phyloP scores from a whole-genome alignment of 2,888 invertebrate genomes.

The Ectobius pallidus region DNA sequence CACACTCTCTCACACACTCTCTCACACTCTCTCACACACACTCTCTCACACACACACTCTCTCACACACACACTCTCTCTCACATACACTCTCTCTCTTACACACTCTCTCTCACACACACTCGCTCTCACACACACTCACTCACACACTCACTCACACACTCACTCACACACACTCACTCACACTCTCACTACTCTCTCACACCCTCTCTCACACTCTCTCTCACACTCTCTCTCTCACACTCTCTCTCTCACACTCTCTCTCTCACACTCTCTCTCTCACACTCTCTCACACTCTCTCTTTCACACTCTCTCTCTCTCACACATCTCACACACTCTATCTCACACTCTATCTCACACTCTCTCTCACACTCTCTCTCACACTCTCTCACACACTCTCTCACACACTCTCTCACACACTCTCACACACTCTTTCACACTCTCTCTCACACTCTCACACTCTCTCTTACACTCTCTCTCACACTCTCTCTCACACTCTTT shows the following conservation, averaged over 20 bases:
- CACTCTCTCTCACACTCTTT: neutral
- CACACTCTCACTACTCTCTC: neutral
- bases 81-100: neutral
- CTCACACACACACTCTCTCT: conserved; percentile 6
- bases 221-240: neutral
- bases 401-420: neutral
- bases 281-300: no score
- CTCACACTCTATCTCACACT: neutral
- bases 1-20: neutral
- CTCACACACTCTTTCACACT: neutral
- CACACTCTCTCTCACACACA: neutral
- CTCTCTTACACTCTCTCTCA: neutral
- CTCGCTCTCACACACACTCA: neutral
- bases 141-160: conserved; percentile 9
- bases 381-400: neutral
- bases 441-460: neutral
- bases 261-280: no score
- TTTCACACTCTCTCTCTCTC: neutral
- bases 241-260: neutral
- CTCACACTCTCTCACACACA: conserved; percentile 1
- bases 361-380: neutral
- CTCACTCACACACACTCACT: neutral
- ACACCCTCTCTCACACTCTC: no score
- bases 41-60: neutral
- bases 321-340: neutral